These are phyloP conservation scores for Thalpophila matura DNA, from an alignment of 2,888 invertebrate genomes.

Conservation along the genomic window DNA sequence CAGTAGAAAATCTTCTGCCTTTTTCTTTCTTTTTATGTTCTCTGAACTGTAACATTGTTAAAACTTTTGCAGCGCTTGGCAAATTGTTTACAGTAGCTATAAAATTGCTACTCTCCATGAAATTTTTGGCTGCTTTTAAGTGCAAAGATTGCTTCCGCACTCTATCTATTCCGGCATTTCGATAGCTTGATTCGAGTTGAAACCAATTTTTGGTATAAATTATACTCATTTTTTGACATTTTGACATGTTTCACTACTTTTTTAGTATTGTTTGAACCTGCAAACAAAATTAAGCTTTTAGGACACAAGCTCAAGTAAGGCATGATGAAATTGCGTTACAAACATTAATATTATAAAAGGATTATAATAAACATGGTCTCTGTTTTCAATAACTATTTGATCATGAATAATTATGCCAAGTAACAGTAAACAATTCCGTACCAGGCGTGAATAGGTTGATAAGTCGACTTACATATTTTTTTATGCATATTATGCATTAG, in stretches of 20 bases:
- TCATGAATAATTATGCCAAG: too few relatives aligned
- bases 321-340: too few relatives aligned
- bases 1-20: conserved; percentile 11
- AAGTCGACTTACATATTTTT: too few relatives aligned
- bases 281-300: conserved; percentile 1
- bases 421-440: too few relatives aligned
- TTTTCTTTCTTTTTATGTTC: conserved; percentile 15
- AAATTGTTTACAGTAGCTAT: conserved; percentile 4
- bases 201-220: conserved; percentile 2
- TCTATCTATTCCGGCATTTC: background rate
- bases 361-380: too few relatives aligned
- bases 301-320: background rate
- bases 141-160: background rate
- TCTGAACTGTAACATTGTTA: conserved; percentile 6
- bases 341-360: too few relatives aligned
- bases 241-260: background rate
- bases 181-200: background rate
- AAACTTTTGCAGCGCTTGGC: conserved; percentile 6
- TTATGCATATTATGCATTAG: too few relatives aligned
- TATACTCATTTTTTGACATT: background rate
- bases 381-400: too few relatives aligned
- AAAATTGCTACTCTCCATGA: conserved; percentile 1
- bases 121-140: conserved; percentile 8
- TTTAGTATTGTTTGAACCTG: background rate
- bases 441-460: too few relatives aligned